Evolutionary conservation across 1,140 invertebrate genomes (phyloP).

Genomic region (Prorops nasuta): DNA sequence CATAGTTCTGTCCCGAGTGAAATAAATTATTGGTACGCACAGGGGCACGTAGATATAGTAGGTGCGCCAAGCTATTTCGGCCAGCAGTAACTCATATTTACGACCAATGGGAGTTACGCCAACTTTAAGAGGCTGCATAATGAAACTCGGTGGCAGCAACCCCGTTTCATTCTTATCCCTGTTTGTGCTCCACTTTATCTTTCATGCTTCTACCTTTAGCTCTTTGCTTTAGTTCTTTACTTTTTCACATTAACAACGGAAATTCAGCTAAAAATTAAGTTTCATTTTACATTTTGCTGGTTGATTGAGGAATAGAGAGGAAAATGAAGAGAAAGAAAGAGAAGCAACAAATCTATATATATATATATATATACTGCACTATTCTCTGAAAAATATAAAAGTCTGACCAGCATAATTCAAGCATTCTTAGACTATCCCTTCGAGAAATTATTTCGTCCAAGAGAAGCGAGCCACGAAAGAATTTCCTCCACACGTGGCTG

Average conservation of each 20-base stretch:
- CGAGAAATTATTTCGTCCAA: constrained; percentile 36
- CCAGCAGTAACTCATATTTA: constrained; percentile 49
- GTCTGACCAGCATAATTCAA: constrained; percentile 34
- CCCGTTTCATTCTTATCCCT: constrained; percentile 13
- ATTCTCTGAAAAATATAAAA: constrained; percentile 31
- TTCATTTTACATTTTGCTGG: too few species aligned
- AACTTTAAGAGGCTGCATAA: constrained; percentile 53
- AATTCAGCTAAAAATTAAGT: too few species aligned
- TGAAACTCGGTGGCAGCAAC: constrained; percentile 41
- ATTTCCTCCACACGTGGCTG: constrained; percentile 18
- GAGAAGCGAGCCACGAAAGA: not conserved
- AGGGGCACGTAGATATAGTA: constrained; percentile 30
- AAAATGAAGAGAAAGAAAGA: too few species aligned
- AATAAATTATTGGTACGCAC: constrained; percentile 46
- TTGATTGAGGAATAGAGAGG: too few species aligned
- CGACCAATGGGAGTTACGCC: constrained; percentile 50
- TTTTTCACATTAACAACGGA: constrained; percentile 6
- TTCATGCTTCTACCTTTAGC: constrained; percentile 16
- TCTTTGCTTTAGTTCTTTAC: constrained; percentile 9
- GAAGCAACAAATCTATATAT: too few species aligned
- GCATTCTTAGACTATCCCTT: constrained; percentile 35
- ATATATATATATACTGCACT: too few species aligned
- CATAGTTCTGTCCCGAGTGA: constrained; percentile 34
- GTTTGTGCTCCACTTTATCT: constrained; percentile 20
- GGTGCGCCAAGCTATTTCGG: constrained; percentile 41